Base-by-base conservation (phyloP, 2,888 invertebrate species). In the Scelioninae gen. 1 region DNA sequence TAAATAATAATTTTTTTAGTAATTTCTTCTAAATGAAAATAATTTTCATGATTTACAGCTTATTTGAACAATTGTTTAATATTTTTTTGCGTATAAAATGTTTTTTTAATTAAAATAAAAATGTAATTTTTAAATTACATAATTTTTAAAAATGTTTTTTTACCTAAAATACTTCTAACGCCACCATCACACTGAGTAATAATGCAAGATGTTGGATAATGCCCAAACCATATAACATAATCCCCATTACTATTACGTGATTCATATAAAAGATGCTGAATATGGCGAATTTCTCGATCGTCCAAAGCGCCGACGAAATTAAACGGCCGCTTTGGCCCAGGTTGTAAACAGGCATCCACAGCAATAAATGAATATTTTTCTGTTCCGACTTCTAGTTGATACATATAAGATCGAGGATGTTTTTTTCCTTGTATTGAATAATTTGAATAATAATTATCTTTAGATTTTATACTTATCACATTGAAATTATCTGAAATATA, bases 121-220 rank as follows among this genome's bases (percentile, higher is more conserved):
- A n/a, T n/a, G n/a, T n/a, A n/a, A n/a, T n/a, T n/a, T n/a, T n/a
- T n/a, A n/a, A n/a, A n/a, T n/a, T n/a, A n/a, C n/a, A n/a, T n/a
- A n/a, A n/a, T n/a, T n/a, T n/a, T n/a, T n/a, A n/a, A n/a, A n/a
- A n/a, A 23, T 23, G 34, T 4, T 34, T 8, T 34, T 51, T 85
- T 87, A 92, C 92, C 92, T 84, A 92, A 85, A 29, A 92, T 71
- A n/a, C 93, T 89, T 85, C 92, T 92, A 32, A 94, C 93, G 0
- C 93, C 91, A 69, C 92, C 93, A 68, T 94, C 93, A 40, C 92
- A 90, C 10, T 95, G 92, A 0, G 95, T 93, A 47, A 97, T 92
- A 87, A 98, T 96, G 86, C 96, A 96, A 5, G 98, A 97, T 16
- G 97, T 97, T 3, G 98, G 98, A 92, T 98, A 98, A 92, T 98